These are phyloP conservation scores for Herpetotheres cachinnans DNA, from an alignment of 2,113 vertebrate genomes.

Conservation along the genomic window DNA sequence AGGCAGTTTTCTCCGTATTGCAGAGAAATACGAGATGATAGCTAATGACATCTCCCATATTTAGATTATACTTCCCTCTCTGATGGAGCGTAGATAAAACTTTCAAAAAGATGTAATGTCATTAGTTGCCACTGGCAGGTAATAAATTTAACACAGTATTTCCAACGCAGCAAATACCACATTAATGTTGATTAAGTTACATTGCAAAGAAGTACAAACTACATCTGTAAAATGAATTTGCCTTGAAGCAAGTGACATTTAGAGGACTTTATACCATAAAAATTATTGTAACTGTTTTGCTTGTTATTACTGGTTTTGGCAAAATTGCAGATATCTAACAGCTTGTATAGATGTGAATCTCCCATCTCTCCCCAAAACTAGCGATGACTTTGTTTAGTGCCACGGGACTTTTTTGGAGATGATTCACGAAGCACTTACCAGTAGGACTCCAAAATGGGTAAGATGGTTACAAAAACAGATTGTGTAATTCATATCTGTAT, in stretches of 20 bases:
- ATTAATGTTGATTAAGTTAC: not conserved
- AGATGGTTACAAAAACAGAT: conserved; percentile 89
- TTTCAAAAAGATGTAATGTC: not conserved
- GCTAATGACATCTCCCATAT: not conserved
- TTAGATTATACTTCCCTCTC: not conserved
- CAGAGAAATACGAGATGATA: not conserved
- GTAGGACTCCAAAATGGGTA: conserved; percentile 89
- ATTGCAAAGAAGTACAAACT: not conserved
- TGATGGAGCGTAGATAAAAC: not conserved
- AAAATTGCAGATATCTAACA: not conserved
- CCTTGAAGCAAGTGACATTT: not conserved
- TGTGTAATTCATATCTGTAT: conserved; percentile 77
- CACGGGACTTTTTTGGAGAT: not conserved
- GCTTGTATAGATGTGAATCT: not conserved
- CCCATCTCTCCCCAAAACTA: not conserved
- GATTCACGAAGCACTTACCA: conserved; percentile 80
- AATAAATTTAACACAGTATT: not conserved
- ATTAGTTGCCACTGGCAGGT: not conserved
- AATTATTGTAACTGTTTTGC: not conserved
- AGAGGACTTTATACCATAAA: not conserved
- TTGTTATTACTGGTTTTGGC: not conserved
- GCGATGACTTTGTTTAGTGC: not conserved
- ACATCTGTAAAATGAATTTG: not conserved
- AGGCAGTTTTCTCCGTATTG: not conserved
- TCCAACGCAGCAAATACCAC: not conserved